A percentile compares a stretch with the other conserved stretches of the same genome.
These are phyloP conservation scores for Apodemia mormo DNA, from an alignment of 2,888 invertebrate genomes.

Conservation along the genomic window DNA sequence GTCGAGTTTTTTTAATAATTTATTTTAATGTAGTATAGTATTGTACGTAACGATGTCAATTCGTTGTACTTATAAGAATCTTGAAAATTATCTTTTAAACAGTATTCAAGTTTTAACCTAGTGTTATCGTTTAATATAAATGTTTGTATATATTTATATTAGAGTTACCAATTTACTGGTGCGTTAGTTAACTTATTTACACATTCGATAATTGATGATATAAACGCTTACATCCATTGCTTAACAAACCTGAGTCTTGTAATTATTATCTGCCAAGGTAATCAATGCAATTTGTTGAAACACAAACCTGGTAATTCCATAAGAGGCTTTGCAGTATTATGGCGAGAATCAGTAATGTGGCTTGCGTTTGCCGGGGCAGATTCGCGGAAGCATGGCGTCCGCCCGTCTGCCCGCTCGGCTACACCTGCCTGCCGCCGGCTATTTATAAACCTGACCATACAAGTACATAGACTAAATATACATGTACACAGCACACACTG, in stretches of 20 bases:
- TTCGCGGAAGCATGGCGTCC: constrained; percentile 76
- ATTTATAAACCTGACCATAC: constrained; percentile 75
- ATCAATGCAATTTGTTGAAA: constrained; percentile 38
- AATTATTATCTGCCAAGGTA: constrained; percentile 39
- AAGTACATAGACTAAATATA: constrained; percentile 56
- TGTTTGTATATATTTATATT: not conserved
- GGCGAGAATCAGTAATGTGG: constrained; percentile 34
- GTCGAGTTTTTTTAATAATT: no score
- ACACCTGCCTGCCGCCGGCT: constrained; percentile 70
- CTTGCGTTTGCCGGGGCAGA: constrained; percentile 40
- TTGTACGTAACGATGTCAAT: no score
- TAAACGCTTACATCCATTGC: constrained; percentile 36
- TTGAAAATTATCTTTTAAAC: no score
- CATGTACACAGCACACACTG: constrained; percentile 37
- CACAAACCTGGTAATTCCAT: constrained; percentile 35
- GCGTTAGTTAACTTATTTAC: constrained; percentile 25
- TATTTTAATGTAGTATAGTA: no score
- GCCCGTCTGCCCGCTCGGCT: constrained; percentile 61
- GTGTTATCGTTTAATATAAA: no score
- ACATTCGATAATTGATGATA: constrained; percentile 26
- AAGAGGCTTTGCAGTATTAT: constrained; percentile 32
- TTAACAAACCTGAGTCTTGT: constrained; percentile 33
- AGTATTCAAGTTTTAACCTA: no score
- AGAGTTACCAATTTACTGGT: not conserved
- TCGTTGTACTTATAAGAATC: no score